Conservation (phyloP, 2,113 vertebrate species). For the Mellivora capensis region DNA sequence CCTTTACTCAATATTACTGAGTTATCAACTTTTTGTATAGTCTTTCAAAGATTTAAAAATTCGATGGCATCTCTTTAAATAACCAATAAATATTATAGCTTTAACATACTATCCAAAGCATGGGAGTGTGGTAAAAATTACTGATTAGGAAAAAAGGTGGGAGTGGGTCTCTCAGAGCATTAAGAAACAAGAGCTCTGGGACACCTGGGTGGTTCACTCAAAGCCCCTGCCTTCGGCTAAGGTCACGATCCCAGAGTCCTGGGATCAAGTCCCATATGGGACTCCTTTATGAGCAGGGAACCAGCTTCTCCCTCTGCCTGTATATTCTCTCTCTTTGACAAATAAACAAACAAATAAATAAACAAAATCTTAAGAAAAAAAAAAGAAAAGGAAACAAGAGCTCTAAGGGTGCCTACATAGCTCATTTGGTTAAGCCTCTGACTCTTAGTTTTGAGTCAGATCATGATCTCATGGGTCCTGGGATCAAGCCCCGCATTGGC, state of each 20-base stretch:
- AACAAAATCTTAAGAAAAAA: background rate
- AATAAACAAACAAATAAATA: background rate
- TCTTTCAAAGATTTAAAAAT: background rate
- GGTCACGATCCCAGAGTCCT: background rate
- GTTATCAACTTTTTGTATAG: background rate
- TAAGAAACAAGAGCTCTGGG: background rate
- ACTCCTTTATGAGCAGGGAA: background rate
- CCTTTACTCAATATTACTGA: background rate
- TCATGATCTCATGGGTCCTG: too few relatives aligned
- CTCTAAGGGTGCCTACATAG: too few relatives aligned
- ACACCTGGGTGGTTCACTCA: background rate
- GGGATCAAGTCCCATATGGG: background rate
- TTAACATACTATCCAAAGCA: background rate
- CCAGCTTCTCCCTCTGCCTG: background rate
- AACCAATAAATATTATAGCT: background rate
- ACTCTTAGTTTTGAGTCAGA: too few relatives aligned
- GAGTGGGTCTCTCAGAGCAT: background rate
- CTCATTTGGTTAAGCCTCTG: too few relatives aligned
- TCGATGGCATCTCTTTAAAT: background rate
- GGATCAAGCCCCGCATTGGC: too few relatives aligned
- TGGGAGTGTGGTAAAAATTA: background rate
- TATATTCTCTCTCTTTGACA: too few relatives aligned
- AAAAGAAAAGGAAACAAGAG: too few relatives aligned
- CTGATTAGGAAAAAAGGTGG: background rate
- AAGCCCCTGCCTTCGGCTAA: background rate